Conservation (phyloP, 2,797 vertebrate genomes). For the Pseudochirops corinnae region DNA sequence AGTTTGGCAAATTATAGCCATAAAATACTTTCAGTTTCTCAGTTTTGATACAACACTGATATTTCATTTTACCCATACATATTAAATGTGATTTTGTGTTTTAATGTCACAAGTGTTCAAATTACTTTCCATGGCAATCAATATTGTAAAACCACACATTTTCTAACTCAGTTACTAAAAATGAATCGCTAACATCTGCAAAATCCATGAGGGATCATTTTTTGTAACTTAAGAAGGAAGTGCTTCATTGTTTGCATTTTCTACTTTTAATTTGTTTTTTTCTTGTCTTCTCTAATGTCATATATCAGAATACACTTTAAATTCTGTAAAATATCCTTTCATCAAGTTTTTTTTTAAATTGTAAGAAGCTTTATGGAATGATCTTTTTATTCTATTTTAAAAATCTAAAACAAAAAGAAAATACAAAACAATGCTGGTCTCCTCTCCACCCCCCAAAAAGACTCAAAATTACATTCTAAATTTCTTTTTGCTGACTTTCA, state of each 20-base stretch:
- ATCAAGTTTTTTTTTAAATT: slow-evolving; percentile 12
- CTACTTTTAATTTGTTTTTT: slow-evolving; percentile 7
- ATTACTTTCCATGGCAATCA: background rate
- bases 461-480: background rate
- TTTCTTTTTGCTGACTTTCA: background rate
- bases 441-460: background rate
- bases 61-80: background rate
- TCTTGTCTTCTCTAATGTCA: background rate
- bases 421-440: slow-evolving; percentile 19
- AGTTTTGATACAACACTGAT: slow-evolving; percentile 6
- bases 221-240: background rate
- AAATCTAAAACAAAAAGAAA: slow-evolving; percentile 23
- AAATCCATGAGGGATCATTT: background rate
- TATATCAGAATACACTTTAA: slow-evolving; percentile 8
- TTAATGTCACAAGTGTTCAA: background rate
- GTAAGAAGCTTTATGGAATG: background rate
- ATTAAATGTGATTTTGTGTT: background rate
- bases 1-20: background rate
- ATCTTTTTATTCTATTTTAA: background rate
- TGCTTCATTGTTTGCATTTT: slow-evolving; percentile 17
- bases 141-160: slow-evolving; percentile 7
- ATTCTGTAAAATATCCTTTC: background rate
- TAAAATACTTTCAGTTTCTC: background rate
- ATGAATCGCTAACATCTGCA: background rate
- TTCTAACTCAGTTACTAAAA: background rate